Evolutionary conservation across 2,113 vertebrate genomes (phyloP), one percentile per base, ranked within the genome.

Genomic region (Symphodus melops): DNA sequence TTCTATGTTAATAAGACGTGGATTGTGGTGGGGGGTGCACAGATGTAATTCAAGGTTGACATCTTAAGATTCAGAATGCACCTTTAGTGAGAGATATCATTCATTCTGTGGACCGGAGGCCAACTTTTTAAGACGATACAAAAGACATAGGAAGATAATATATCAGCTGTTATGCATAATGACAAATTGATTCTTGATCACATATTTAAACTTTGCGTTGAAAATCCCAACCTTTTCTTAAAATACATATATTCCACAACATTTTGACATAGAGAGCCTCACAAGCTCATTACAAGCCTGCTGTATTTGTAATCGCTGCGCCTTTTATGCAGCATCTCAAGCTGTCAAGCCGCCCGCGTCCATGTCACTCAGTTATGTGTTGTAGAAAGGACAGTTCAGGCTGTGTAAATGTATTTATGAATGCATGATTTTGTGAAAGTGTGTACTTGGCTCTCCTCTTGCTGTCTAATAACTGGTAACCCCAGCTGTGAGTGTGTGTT

Each of bases 401-500:
- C 62, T 82, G 84, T 86, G 84, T 78, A 91, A 91, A 90, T 93
- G 88, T 91, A 91, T 93, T 92, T 93, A 90, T 92, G 86, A 91
- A 92, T 93, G 88, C 89, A 84, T 88, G 87, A 90, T 93, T 93
- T 90, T 88, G 84, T 91, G 81, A 87, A 87, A 88, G 83, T 88
- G 89, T 92, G 77, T 83, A 89, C 75, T 90, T 83, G 89, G 67
- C 75, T 90, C 88, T 82, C 91, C 84, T 91, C 91, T 88, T 82
- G 86, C 91, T 93, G 92, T 91, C 92, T 93, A 93, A 89, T 92
- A 92, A 92, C 91, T 89, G 87, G 90, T 88, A 91, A 90, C 92
- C 91, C 92, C 91, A 93, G 90, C 92, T 91, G 89, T 91, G 89
- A 73, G 85, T 80, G 87, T 80, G 87, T 92, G 88, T 87, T 86